Conservation (phyloP, 1,140 invertebrate genomes). For the Babylonia areolata region DNA sequence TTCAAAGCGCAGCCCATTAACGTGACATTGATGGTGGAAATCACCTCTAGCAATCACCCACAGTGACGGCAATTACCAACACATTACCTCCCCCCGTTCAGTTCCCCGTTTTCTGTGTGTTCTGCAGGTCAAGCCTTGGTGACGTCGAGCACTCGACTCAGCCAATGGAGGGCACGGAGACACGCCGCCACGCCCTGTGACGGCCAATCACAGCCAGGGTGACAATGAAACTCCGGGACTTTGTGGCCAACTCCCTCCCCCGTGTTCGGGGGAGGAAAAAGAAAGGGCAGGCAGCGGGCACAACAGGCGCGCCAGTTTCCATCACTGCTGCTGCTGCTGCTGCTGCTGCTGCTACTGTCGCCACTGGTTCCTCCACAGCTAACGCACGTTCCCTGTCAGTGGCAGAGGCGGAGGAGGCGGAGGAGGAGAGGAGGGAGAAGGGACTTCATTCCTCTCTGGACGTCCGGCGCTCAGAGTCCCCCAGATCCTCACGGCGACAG, state of each 20-base stretch:
- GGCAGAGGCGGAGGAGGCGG: too few relatives aligned
- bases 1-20: background rate
- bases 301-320: constrained; percentile 8
- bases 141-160: background rate
- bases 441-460: background rate
- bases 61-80: background rate
- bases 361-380: background rate
- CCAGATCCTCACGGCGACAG: background rate
- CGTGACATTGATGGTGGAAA: background rate
- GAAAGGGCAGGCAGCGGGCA: constrained; percentile 47
- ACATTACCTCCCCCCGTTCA: background rate
- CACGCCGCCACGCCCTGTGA: background rate
- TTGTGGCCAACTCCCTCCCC: constrained; percentile 60
- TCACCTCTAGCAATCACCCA: background rate
- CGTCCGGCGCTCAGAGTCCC: background rate
- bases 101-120: background rate
- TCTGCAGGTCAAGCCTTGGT: background rate
- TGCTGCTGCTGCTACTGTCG: constrained; percentile 7
- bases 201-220: background rate
- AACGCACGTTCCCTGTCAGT: background rate
- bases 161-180: constrained; percentile 5
- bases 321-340: constrained; percentile 2
- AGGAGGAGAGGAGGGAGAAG: too few relatives aligned
- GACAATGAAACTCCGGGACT: constrained; percentile 57
- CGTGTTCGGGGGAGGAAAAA: constrained; percentile 55